Conservation (phyloP, 2,113 vertebrate genomes). For the Neolamprologus falcicula region DNA sequence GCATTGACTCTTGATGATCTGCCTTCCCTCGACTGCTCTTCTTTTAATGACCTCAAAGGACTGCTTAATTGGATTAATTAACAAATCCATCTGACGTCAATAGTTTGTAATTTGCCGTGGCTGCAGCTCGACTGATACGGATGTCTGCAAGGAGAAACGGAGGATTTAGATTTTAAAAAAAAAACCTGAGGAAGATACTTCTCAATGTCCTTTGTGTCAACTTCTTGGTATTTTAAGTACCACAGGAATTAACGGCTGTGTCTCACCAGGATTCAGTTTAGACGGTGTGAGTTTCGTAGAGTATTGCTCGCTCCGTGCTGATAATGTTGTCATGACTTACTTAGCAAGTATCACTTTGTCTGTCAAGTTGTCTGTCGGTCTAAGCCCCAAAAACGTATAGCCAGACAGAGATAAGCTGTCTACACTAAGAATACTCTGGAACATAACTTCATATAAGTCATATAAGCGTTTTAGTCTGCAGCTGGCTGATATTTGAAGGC, state of each 20-base stretch:
- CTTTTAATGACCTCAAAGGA: constrained; percentile 50
- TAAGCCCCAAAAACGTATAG: constrained; percentile 18
- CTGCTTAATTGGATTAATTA: constrained; percentile 70
- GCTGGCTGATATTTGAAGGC: not conserved
- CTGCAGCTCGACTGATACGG: constrained; percentile 29
- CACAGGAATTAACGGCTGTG: constrained; percentile 26
- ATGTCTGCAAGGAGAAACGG: constrained; percentile 4
- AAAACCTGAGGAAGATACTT: not conserved
- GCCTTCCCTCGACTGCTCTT: constrained; percentile 17
- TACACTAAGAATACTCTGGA: not conserved
- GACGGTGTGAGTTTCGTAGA: not conserved
- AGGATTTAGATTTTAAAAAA: not conserved
- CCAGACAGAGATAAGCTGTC: not conserved
- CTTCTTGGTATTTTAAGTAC: constrained; percentile 29
- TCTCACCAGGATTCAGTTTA: not conserved
- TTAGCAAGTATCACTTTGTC: constrained; percentile 19
- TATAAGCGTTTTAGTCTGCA: not conserved
- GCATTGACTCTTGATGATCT: constrained; percentile 27
- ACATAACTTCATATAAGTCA: not conserved
- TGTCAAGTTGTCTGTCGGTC: constrained; percentile 11
- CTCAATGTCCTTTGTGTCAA: not conserved
- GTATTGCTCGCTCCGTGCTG: not conserved
- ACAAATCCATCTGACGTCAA: constrained; percentile 55
- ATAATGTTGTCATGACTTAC: constrained; percentile 14
- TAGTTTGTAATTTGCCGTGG: constrained; percentile 46